Conservation (phyloP, 1,140 invertebrate genomes). For the Agraylea sexmaculata region DNA sequence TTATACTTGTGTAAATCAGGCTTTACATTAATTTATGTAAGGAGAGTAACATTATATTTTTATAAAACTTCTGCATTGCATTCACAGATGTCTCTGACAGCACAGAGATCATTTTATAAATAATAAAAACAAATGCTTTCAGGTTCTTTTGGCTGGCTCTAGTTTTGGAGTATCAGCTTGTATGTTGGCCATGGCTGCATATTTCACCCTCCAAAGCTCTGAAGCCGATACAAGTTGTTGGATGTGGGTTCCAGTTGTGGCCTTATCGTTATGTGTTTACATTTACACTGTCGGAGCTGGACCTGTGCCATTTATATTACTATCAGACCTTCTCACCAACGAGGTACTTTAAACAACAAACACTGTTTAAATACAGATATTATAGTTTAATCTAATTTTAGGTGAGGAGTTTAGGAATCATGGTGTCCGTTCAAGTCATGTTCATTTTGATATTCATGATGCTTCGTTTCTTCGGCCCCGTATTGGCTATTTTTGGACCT, state of each 20-base stretch:
- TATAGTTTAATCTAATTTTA: constrained; percentile 16
- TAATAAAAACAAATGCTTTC: constrained; percentile 6
- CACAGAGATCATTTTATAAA: not conserved
- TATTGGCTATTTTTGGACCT: constrained; percentile 24
- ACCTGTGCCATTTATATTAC: constrained; percentile 29
- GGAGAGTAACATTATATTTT: too few relatives aligned
- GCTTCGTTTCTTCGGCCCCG: constrained; percentile 26
- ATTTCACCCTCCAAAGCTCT: constrained; percentile 24
- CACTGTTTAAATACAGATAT: not conserved
- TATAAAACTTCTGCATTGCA: too few relatives aligned
- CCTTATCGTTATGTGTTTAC: constrained; percentile 30
- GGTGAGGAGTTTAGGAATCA: constrained; percentile 31
- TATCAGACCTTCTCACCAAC: constrained; percentile 29
- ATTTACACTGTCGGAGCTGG: constrained; percentile 31
- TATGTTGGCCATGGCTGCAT: constrained; percentile 24
- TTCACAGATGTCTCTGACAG: too few relatives aligned
- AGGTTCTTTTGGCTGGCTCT: constrained; percentile 29
- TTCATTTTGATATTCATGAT: constrained; percentile 32
- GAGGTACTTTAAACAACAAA: constrained; percentile 24
- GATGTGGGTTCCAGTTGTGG: constrained; percentile 26
- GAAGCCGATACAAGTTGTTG: constrained; percentile 14
- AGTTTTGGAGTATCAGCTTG: constrained; percentile 22
- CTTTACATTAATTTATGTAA: too few relatives aligned
- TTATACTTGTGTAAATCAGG: too few relatives aligned
- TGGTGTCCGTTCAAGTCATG: constrained; percentile 29